Conservation (phyloP, 2,888 invertebrate species). For the Polyommatus iphigenia region DNA sequence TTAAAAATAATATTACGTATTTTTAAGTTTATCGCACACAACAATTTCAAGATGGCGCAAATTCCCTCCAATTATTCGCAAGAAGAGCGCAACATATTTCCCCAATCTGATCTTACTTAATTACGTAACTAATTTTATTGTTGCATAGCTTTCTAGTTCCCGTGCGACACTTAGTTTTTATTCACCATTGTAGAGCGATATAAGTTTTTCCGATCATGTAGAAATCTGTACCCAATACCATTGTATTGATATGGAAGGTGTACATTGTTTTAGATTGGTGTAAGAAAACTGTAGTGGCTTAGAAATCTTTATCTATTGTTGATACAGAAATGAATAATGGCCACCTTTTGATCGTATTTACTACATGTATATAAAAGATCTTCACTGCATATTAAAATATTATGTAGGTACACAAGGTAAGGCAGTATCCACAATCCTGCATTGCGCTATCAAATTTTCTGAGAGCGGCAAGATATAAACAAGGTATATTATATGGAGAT, state of each 20-base stretch:
- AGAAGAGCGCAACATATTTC: slow-evolving; percentile 7
- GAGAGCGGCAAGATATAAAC: too few species aligned
- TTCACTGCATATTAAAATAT: too few species aligned
- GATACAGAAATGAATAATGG: too few species aligned
- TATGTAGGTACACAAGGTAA: too few species aligned
- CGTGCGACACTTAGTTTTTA: slow-evolving; percentile 19
- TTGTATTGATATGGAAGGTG: slow-evolving; percentile 19
- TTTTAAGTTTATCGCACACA: neutral
- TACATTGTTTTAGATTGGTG: neutral
- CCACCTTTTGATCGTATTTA: too few species aligned
- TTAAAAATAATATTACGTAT: too few species aligned
- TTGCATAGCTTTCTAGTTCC: slow-evolving; percentile 24
- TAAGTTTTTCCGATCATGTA: slow-evolving; percentile 28
- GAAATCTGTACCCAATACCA: slow-evolving; percentile 15
- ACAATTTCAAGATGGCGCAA: neutral
- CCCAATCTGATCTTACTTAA: neutral
- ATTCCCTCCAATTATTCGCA: neutral
- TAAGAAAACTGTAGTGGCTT: neutral
- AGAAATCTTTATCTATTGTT: neutral
- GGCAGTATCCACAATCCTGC: too few species aligned
- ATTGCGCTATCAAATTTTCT: too few species aligned
- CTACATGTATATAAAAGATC: too few species aligned
- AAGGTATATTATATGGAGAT: too few species aligned
- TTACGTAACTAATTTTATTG: slow-evolving; percentile 3
- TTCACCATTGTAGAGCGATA: slow-evolving; percentile 12